Evolutionary conservation across 2,113 vertebrate species (phyloP), one percentile per base, ranked within the genome.

Genomic region (Scomber japonicus): DNA sequence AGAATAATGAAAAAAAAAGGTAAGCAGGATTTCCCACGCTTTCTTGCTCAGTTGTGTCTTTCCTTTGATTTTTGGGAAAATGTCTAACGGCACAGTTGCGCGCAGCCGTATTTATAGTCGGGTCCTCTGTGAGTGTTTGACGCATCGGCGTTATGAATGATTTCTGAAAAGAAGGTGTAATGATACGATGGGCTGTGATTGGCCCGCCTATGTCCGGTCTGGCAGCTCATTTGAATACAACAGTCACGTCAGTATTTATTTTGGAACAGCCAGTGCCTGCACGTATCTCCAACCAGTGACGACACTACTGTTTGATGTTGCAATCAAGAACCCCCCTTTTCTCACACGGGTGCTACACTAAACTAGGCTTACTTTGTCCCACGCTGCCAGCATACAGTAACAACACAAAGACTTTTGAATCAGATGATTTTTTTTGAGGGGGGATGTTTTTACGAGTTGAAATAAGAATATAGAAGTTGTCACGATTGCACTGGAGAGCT

Each of bases 141-240:
- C 95, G 95, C 94, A 94, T 94, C 89, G 81, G 84, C 93, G 89
- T 93, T 93, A 95, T 96, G 92, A 95, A 95, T 95, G 94, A 95
- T 94, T 94, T 93, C 84, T 92, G 92, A 94, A 93, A 94, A 94
- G 92, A 94, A 95, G 94, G 95, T 95, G 94, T 95, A 90, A 91
- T 93, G 92, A 90, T 79, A 87, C 88, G 72, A 59, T 55, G 89
- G 40, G 64, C 86, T 94, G 83, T 91, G 91, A 95, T 95, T 95
- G 94, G 95, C 83, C 90, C 66, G 61, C 64, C 40, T 15, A 27
- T 75, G 88, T 83, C 89, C 89, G 85, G 83, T 82, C 88, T 81
- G 68, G 21, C 67, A 27, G 88, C 89, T 93, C 87, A 93, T 93
- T 93, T 93, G 88, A 94, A 94, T 94, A 92, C 84, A 92, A 91